phyloP scores from a whole-genome alignment of 2,888 invertebrate species.

The Monopis laevigella region DNA sequence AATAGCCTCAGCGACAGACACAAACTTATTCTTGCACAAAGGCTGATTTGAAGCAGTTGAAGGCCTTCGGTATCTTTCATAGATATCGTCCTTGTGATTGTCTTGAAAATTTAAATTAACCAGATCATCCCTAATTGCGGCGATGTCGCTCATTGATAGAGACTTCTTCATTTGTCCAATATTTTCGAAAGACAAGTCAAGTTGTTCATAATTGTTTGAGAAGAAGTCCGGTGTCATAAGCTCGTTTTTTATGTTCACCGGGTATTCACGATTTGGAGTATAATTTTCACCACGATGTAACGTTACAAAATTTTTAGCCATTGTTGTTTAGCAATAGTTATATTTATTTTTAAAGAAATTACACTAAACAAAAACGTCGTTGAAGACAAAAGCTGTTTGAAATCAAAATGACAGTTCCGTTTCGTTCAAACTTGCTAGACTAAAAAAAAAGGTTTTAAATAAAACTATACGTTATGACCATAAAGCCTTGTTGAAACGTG shows the following conservation, averaged over 20 bases:
- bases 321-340: no score
- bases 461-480: no score
- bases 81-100: slow-evolving; percentile 25
- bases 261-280: slow-evolving; percentile 28
- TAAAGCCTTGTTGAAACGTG: no score
- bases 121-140: slow-evolving; percentile 32
- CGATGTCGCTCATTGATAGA: slow-evolving; percentile 48
- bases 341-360: no score
- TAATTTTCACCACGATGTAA: slow-evolving; percentile 45
- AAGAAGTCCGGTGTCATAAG: slow-evolving; percentile 37
- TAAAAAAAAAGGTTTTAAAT: no score
- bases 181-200: slow-evolving; percentile 26
- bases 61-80: slow-evolving; percentile 30
- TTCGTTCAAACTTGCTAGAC: no score
- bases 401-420: no score
- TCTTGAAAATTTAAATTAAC: slow-evolving; percentile 26
- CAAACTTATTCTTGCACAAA: slow-evolving; percentile 51
- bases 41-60: slow-evolving; percentile 23
- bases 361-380: no score
- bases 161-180: slow-evolving; percentile 41
- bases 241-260: slow-evolving; percentile 42
- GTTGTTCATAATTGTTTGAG: background rate
- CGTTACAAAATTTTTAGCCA: slow-evolving; percentile 44
- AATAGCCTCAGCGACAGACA: slow-evolving; percentile 69
- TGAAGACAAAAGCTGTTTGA: no score